phyloP scores from a whole-genome alignment of 1,140 invertebrate genomes.

The Thereuonema tuberculata region DNA sequence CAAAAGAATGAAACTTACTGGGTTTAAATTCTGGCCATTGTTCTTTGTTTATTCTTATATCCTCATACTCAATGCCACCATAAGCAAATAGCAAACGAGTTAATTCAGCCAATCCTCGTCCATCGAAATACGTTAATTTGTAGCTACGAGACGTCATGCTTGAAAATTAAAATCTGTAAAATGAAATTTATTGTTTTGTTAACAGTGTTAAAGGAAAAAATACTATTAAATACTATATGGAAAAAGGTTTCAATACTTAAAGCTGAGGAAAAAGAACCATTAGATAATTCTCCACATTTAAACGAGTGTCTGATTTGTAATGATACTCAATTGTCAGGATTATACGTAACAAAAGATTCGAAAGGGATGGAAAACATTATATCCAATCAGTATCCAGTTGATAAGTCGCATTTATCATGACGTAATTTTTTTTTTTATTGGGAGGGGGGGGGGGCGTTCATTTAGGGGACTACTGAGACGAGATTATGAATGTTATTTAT shows the following conservation, averaged over 20 bases:
- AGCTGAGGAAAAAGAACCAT: slow-evolving; percentile 5
- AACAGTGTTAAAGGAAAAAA: background rate
- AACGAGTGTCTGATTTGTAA: too few species aligned
- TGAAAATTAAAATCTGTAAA: too few species aligned
- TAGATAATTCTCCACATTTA: slow-evolving; percentile 6
- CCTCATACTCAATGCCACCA: slow-evolving; percentile 50
- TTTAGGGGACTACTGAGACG: too few species aligned
- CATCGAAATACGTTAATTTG: slow-evolving; percentile 35
- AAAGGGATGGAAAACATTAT: too few species aligned
- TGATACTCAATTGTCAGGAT: too few species aligned
- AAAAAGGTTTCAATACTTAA: slow-evolving; percentile 10
- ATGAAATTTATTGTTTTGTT: too few species aligned
- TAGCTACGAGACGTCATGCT: slow-evolving; percentile 7
- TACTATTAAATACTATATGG: slow-evolving; percentile 3
- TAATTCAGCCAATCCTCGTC: slow-evolving; percentile 52
- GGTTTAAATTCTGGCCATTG: slow-evolving; percentile 38
- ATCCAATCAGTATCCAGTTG: too few species aligned
- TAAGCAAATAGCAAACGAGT: slow-evolving; percentile 56
- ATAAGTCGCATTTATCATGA: too few species aligned
- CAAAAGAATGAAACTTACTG: slow-evolving; percentile 24
- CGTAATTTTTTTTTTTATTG: too few species aligned
- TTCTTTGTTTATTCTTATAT: slow-evolving; percentile 40
- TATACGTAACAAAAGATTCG: too few species aligned
- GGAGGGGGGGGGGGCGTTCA: too few species aligned
- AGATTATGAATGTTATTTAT: too few species aligned